Conservation (phyloP, 2,797 vertebrate species). For the Phaenicophaeus curvirostris region DNA sequence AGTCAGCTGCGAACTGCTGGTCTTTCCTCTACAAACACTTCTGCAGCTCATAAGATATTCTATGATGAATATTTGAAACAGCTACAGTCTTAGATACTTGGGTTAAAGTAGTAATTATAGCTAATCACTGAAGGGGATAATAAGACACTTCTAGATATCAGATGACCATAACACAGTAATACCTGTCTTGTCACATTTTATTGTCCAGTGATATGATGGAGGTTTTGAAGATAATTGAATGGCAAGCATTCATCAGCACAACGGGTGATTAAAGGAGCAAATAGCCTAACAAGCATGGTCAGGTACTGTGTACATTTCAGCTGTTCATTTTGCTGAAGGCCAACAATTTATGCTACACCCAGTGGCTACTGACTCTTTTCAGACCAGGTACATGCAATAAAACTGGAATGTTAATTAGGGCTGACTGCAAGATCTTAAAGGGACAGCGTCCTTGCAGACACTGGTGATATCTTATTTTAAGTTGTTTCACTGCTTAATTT, state of each 20-base stretch:
- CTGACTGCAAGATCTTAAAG: constrained; percentile 67
- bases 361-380: constrained; percentile 60
- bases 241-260: constrained; percentile 28
- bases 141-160: constrained; percentile 34
- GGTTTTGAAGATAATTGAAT: constrained; percentile 64
- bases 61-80: neutral
- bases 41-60: neutral
- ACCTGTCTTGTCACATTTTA: constrained; percentile 59
- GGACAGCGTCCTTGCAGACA: constrained; percentile 35
- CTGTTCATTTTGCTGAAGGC: constrained; percentile 79
- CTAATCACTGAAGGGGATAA: constrained; percentile 56
- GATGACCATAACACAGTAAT: constrained; percentile 53
- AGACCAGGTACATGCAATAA: constrained; percentile 70
- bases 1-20: neutral
- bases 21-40: neutral
- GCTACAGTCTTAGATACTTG: constrained; percentile 2
- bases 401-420: constrained; percentile 77
- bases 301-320: constrained; percentile 70
- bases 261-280: constrained; percentile 64
- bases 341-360: constrained; percentile 75
- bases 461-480: neutral
- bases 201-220: constrained; percentile 44
- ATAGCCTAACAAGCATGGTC: constrained; percentile 74
- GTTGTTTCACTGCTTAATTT: neutral
- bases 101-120: constrained; percentile 47